These are phyloP conservation scores for Philaethria dido DNA, from an alignment of 2,888 invertebrate species.

Conservation along the genomic window DNA sequence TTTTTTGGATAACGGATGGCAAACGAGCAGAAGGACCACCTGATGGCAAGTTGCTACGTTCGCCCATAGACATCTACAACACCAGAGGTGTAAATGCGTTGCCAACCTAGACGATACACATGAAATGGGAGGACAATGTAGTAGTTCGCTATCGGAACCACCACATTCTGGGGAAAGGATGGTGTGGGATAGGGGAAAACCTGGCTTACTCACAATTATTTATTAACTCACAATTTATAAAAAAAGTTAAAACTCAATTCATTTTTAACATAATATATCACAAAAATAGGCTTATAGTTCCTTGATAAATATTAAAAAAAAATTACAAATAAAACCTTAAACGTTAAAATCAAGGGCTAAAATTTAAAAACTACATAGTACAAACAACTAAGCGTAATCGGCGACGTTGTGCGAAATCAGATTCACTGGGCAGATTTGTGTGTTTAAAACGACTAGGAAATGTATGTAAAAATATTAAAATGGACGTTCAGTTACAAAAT, in stretches of 20 bases:
- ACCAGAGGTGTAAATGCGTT: no score
- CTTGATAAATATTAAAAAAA: conserved; percentile 42
- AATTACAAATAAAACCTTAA: conserved; percentile 52
- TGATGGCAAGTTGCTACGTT: no score
- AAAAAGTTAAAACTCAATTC: neutral
- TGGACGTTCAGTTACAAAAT: neutral
- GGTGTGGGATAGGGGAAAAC: no score
- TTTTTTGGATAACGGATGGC: no score
- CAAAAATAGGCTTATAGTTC: conserved; percentile 35
- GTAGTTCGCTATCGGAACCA: no score
- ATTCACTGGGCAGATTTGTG: conserved; percentile 27
- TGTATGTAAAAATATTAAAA: neutral
- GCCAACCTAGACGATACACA: no score
- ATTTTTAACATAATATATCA: neutral
- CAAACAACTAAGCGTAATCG: conserved; percentile 66
- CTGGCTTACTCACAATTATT: no score
- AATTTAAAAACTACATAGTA: conserved; percentile 50
- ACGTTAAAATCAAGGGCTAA: conserved; percentile 58
- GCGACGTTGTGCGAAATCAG: conserved; percentile 64
- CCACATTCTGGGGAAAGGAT: no score
- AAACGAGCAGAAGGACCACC: no score
- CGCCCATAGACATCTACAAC: no score
- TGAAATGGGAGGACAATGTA: no score
- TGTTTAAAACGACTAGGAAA: conserved; percentile 17
- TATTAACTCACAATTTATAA: no score